Conservation (phyloP, 23 tunicate genomes). For the Trididemnum nubilum region DNA sequence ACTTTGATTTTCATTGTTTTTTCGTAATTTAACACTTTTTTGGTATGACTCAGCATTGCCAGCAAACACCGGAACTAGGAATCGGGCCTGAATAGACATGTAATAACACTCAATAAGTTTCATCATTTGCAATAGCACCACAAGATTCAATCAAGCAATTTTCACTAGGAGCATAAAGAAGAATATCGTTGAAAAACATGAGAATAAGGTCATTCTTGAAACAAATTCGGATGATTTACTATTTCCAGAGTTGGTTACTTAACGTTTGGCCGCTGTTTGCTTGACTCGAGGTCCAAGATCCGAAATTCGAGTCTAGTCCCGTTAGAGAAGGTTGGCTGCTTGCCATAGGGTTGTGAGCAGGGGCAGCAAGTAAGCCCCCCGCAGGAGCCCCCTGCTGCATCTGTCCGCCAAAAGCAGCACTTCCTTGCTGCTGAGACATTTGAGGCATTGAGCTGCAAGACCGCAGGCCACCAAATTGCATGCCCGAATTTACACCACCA, state of each 20-base stretch:
- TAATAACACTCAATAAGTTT: too few relatives aligned
- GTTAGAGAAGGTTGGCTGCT: conserved; percentile 50
- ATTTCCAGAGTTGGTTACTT: conserved; percentile 63
- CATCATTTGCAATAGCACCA: too few relatives aligned
- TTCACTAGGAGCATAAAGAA: too few relatives aligned
- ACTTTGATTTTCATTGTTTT: too few relatives aligned
- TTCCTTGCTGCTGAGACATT: conserved; percentile 33
- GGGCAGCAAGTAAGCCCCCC: background rate
- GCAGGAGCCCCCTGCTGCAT: background rate
- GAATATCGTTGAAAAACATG: too few relatives aligned
- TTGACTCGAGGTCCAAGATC: background rate
- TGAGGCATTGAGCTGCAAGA: conserved; percentile 65
- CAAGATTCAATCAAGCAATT: too few relatives aligned
- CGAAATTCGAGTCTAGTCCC: conserved; percentile 37
- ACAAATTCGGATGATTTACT: too few relatives aligned
- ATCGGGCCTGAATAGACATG: too few relatives aligned
- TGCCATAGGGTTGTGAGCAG: conserved; percentile 23
- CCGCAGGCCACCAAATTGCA: conserved; percentile 28
- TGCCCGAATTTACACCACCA: conserved; percentile 2
- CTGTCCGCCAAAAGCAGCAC: background rate
- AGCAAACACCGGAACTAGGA: too few relatives aligned
- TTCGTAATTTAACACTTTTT: too few relatives aligned
- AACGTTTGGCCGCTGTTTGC: conserved; percentile 40
- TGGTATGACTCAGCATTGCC: too few relatives aligned
- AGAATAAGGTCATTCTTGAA: too few relatives aligned